phyloP scores from a whole-genome alignment of 2,113 vertebrate species.

The Menura novaehollandiae region DNA sequence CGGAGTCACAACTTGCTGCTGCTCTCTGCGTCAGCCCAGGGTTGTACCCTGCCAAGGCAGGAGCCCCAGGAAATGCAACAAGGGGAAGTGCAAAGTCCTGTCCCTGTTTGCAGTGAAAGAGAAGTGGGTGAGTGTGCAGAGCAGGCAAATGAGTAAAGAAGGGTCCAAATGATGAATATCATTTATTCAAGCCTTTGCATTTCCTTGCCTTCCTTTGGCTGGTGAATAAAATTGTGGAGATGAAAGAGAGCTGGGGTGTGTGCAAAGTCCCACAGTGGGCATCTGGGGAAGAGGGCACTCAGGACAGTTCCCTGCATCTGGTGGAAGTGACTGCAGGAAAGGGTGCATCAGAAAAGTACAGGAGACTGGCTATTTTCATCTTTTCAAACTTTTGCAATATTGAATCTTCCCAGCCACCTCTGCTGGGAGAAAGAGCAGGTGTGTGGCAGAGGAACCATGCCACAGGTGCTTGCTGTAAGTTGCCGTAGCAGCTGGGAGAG shows the following conservation, averaged over 20 bases:
- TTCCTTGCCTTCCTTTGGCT: not conserved
- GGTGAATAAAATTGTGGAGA: not conserved
- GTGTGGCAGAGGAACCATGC: not conserved
- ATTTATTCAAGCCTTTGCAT: not conserved
- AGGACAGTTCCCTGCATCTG: not conserved
- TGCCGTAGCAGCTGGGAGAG: not conserved
- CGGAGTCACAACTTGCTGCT: not conserved
- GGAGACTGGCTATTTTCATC: not conserved
- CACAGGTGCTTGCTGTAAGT: not conserved
- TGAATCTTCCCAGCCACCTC: not conserved
- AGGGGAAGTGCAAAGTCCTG: not conserved
- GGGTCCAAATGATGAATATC: not conserved
- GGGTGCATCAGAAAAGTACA: fast-evolving
- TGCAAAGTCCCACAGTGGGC: not conserved
- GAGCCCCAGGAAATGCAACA: not conserved
- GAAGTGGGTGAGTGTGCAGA: not conserved
- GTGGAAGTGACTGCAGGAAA: not conserved
- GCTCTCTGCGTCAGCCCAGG: fast-evolving
- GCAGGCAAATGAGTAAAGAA: not conserved
- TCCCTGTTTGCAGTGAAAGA: not conserved
- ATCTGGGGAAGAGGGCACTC: not conserved
- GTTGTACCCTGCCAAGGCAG: not conserved
- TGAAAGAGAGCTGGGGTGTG: not conserved
- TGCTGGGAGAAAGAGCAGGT: not conserved
- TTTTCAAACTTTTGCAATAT: not conserved